phyloP scores from a whole-genome alignment of 30 jellyfish, hydroid and myxozoan species.

The Mastigias papua region DNA sequence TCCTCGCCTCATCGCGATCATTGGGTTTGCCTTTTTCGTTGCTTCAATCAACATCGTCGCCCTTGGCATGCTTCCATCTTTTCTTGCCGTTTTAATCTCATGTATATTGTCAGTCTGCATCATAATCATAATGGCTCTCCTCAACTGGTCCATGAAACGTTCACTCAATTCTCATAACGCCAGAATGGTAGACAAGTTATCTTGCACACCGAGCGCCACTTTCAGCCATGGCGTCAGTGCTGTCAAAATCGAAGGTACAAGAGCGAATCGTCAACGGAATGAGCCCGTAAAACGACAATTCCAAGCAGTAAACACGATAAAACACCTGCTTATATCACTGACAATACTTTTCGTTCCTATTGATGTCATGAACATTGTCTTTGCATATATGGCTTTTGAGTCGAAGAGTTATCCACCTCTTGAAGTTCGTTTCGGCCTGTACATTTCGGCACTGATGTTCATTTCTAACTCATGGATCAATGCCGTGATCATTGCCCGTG shows the following conservation, averaged over 20 bases:
- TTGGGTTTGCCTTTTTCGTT: neutral
- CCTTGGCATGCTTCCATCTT: neutral
- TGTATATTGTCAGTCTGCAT: neutral
- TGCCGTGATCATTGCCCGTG: constrained; percentile 16
- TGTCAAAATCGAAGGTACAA: neutral
- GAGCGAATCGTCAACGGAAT: neutral
- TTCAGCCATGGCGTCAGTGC: neutral
- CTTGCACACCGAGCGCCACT: neutral
- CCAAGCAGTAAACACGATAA: constrained; percentile 22
- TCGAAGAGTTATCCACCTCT: neutral
- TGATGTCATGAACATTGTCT: constrained; percentile 3
- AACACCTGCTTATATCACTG: neutral
- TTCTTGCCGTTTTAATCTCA: constrained; percentile 6
- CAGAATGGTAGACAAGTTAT: neutral
- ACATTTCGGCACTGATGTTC: constrained; percentile 3
- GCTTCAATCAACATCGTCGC: constrained; percentile 13
- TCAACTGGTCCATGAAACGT: constrained; percentile 9
- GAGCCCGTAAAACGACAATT: neutral
- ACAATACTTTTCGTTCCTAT: constrained; percentile 14
- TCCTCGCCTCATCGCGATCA: neutral
- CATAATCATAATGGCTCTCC: neutral
- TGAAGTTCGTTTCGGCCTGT: neutral
- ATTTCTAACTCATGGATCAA: constrained; percentile 40
- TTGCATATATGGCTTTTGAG: neutral
- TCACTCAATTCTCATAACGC: constrained; percentile 1